Conservation (phyloP, 2,797 vertebrate genomes). For the Allochrocebus solatus region DNA sequence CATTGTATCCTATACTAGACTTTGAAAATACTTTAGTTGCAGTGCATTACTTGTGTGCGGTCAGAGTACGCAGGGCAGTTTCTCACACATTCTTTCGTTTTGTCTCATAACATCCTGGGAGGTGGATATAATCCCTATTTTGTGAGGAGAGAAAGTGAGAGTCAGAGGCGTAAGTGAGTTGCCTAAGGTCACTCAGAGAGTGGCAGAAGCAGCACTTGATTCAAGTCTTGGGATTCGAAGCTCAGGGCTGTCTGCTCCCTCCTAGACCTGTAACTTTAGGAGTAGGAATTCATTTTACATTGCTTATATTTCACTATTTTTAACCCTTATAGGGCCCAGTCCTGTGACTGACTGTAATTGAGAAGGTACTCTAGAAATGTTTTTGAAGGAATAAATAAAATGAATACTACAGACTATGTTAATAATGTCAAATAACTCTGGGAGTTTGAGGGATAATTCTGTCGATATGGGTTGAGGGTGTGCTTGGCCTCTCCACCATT, state of each 20-base stretch:
- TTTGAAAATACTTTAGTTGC: background rate
- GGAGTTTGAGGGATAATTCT: background rate
- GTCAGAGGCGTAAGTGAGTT: background rate
- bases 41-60: background rate
- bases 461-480: background rate
- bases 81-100: background rate
- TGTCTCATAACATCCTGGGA: background rate
- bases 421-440: background rate
- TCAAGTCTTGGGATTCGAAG: background rate
- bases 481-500: background rate
- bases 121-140: background rate
- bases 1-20: background rate
- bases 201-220: background rate
- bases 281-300: background rate
- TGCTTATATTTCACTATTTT: constrained; percentile 16
- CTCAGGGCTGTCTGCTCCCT: background rate
- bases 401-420: background rate
- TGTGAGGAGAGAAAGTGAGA: background rate
- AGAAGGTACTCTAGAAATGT: background rate
- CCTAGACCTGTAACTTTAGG: background rate
- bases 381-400: background rate
- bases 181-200: background rate
- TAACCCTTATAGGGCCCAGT: background rate
- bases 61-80: background rate
- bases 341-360: background rate